Base-by-base conservation (phyloP, 2,888 invertebrate genomes). In the Antheraea assamensis region DNA sequence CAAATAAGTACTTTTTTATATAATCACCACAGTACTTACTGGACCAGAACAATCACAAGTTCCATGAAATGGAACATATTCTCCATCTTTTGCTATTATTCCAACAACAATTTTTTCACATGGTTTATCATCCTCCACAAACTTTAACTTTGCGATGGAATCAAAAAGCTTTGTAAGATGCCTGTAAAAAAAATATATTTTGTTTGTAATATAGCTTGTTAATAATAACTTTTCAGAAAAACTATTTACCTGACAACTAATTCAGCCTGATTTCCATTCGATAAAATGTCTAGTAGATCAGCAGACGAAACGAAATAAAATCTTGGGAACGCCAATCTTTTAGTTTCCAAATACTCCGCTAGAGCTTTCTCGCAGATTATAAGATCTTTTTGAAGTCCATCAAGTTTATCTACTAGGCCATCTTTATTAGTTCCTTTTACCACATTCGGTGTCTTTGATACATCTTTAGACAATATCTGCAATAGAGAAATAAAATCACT, bases 241-340 rank as follows among this genome's bases (percentile, higher is more conserved):
- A 55, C 64, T 73, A 68, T 64, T 73, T 83, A 94, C 95, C 94
- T 92, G 47, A 97, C 97, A 8, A 98, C 98, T 79, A 97, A 92
- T 83, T 97, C 96, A 8, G 99, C 99, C 87, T 98, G 98, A 88
- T 98, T 99, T 76, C 99, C 99, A 89, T 99, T 99, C 21, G 99
- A 99, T 71, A 99, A 95, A 80, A 99, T 97, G 89, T 99, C 99
- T 76, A 99, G 92, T 73, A 99, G 94, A 95, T 99, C 99, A 72
- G 98, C 98, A 15, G 99, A 98, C 15, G 99, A 99, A 1, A 99
- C 98, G 91, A 99, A 99, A 93, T 99, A 99, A 93, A 99, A 99
- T 86, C 98, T 95, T 24, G 99, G 99, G 93, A 99, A 99, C 5
- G 99, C 98, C 74, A 99, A 94, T 82, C 99, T 95, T 91, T 99